Evolutionary conservation across 1,140 invertebrate species (phyloP), one percentile per base, ranked within the genome.

Genomic region (Drosophila paulistorum): DNA sequence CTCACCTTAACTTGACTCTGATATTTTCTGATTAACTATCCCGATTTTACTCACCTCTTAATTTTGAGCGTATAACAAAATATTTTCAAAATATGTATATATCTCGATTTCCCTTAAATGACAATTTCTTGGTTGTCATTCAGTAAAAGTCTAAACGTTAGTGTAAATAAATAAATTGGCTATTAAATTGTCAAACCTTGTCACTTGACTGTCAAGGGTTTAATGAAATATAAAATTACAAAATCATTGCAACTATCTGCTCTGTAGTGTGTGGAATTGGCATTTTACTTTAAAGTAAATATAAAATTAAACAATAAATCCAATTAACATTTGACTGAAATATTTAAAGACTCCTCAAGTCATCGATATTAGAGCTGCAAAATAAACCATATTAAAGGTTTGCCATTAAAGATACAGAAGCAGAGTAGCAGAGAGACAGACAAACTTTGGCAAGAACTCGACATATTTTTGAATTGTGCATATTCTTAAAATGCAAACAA

Each of bases 401-500:
- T 30, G 30, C 30, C 30, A 30, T 30, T 6, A 30, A 30, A 6
- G 6, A 26, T 4, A 26, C 26, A 26, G 26, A 26, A 26, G 20
- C 35, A 35, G 4, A 35, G 35, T 5, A 26, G 3, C 26, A 26
- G 5, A 26, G 26, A 30, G 30, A 30, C 30, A 30, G 30, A 30
- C 30, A 30, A 7, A 30, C 30, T 45, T 4, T 14, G 6, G 7
- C 42, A 48, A 48, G 14, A 48, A 23, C 20, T 51, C 4, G 17
- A 23, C 14, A 45, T 7, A 51, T 51, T 51, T 20, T 51, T 30
- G 30, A 30, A 7, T 30, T 30, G 30, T 30, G 30, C 30, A 30
- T 30, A 30, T 30, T 30, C 30, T 30, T 45, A 14, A n/a, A 42
- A 64, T 64, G 61, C 39, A 42, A 64, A 48, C 39, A 48, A 64